These are phyloP conservation scores for Capreolus pygargus DNA, from an alignment of 2,113 vertebrate species.

Conservation along the genomic window DNA sequence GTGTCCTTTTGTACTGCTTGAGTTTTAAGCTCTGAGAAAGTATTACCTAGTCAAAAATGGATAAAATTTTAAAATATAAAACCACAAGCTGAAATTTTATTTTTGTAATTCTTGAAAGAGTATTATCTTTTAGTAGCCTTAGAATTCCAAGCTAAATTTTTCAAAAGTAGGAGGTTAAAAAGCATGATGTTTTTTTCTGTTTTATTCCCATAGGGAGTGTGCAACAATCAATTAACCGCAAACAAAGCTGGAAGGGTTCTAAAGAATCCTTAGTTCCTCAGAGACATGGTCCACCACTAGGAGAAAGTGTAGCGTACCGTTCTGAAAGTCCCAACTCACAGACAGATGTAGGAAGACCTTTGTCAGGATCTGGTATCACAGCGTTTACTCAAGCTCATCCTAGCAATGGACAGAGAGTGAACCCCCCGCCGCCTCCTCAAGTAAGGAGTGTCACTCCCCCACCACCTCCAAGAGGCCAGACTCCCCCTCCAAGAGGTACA, in stretches of 20 bases:
- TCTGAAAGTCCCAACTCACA: conserved; percentile 91
- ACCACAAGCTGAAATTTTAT: neutral
- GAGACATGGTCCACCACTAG: conserved; percentile 87
- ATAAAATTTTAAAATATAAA: conserved; percentile 26
- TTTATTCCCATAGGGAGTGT: conserved; percentile 80
- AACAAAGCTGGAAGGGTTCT: conserved; percentile 97
- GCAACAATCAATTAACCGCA: conserved; percentile 90
- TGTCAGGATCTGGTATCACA: conserved; percentile 86
- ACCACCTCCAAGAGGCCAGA: conserved; percentile 88
- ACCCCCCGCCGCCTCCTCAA: conserved; percentile 90
- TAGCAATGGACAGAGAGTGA: conserved; percentile 88
- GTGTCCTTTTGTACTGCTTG: neutral
- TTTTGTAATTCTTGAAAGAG: conserved; percentile 30
- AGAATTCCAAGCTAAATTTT: conserved; percentile 37
- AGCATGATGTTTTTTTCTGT: conserved; percentile 23
- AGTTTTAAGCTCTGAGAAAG: neutral
- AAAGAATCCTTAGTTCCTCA: conserved; percentile 94
- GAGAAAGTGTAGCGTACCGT: conserved; percentile 88
- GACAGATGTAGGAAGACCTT: conserved; percentile 85
- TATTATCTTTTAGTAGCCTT: neutral
- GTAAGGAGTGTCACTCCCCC: conserved; percentile 92
- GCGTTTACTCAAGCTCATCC: conserved; percentile 89
- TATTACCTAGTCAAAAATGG: conserved; percentile 14
- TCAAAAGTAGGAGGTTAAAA: conserved; percentile 36
- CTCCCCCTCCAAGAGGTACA: conserved; percentile 86